These are phyloP conservation scores for Sebastes fasciatus DNA, from an alignment of 2,113 vertebrate species.

Conservation along the genomic window DNA sequence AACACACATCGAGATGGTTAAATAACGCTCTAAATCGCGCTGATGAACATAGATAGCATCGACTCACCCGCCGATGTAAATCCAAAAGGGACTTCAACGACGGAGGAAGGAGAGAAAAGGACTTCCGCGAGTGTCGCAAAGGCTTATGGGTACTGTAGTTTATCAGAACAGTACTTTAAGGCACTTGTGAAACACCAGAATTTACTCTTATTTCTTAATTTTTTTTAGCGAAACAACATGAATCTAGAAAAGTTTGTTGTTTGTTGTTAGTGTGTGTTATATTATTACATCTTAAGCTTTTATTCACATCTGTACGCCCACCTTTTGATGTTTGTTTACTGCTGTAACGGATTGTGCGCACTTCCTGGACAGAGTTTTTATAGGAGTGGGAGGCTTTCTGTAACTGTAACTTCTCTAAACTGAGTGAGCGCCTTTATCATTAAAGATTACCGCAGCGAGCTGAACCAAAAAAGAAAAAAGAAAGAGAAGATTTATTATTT, in stretches of 20 bases:
- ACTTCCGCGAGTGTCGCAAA: slow-evolving; percentile 65
- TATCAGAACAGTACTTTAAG: rapidly evolving
- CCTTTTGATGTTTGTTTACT: background rate
- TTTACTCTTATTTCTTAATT: background rate
- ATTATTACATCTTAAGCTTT: background rate
- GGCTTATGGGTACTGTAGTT: slow-evolving; percentile 73
- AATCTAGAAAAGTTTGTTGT: background rate
- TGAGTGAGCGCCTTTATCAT: background rate
- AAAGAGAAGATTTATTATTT: too few relatives aligned
- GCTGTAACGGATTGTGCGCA: slow-evolving; percentile 16
- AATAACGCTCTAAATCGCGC: background rate
- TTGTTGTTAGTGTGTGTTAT: rapidly evolving
- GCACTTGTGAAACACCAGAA: background rate
- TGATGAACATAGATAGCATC: slow-evolving; percentile 71
- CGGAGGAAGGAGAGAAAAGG: slow-evolving; percentile 80
- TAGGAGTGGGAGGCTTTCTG: background rate
- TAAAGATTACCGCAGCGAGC: background rate
- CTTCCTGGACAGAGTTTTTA: slow-evolving; percentile 49
- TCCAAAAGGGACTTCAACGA: slow-evolving; percentile 63
- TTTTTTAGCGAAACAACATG: background rate
- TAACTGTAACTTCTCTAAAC: background rate
- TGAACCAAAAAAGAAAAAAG: background rate
- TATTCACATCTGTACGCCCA: background rate
- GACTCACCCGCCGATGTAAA: slow-evolving; percentile 78
- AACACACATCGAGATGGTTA: rapidly evolving